Percentiles rank a stretch among this genome's conserved stretches.
These are phyloP conservation scores for Leptosomus discolor DNA, from an alignment of 2,113 vertebrate genomes.

Conservation along the genomic window DNA sequence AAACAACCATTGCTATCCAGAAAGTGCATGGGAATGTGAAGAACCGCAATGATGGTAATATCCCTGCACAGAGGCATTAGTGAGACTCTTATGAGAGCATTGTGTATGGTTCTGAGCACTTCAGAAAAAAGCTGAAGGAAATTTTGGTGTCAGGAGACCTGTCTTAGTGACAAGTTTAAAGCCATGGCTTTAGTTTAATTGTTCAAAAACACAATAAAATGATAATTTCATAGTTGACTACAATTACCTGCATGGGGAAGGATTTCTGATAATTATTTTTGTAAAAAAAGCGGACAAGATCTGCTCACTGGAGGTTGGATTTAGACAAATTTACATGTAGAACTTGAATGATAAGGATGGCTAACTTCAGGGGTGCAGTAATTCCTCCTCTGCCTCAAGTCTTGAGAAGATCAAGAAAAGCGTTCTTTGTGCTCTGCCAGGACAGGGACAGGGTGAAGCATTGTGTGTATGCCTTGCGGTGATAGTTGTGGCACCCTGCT, in stretches of 20 bases:
- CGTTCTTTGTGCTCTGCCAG: neutral
- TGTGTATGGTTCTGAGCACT: neutral
- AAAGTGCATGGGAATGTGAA: neutral
- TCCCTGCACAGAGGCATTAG: neutral
- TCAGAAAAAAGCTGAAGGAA: neutral
- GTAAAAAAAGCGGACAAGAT: neutral
- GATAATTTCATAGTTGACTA: neutral
- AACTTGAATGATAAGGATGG: neutral
- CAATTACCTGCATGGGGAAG: neutral
- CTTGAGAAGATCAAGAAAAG: neutral
- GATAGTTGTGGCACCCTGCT: neutral
- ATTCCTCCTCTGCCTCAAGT: neutral
- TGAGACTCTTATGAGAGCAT: neutral
- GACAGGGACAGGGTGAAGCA: neutral
- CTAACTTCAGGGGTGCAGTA: neutral
- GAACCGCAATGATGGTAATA: neutral
- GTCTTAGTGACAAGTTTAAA: neutral
- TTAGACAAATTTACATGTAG: neutral
- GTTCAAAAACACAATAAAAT: neutral
- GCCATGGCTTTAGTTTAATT: neutral
- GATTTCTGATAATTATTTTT: neutral
- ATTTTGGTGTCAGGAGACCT: neutral
- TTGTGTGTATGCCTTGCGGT: accelerated
- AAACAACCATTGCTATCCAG: neutral
- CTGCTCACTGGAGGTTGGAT: neutral